Conservation (phyloP, 1,140 invertebrate genomes). For the Ceratitis capitata region DNA sequence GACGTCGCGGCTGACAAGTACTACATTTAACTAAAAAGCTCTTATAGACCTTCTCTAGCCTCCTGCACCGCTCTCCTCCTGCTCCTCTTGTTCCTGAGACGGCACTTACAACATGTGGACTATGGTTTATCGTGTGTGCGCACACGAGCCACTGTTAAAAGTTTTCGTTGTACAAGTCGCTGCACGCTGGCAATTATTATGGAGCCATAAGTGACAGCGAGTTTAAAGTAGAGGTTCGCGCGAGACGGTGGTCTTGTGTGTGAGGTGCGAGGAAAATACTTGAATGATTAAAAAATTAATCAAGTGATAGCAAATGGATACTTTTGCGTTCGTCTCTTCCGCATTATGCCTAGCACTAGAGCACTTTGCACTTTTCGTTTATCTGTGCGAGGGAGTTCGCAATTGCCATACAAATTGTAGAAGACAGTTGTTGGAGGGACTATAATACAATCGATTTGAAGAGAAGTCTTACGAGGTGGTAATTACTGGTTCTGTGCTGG, state of each 20-base stretch:
- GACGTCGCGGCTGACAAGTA: not conserved
- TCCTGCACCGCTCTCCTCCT: not conserved
- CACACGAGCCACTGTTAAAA: not conserved
- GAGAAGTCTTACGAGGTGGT: too few relatives aligned
- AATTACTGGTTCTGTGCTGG: too few relatives aligned
- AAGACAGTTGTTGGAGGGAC: not conserved
- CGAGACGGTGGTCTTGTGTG: too few relatives aligned
- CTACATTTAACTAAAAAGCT: not conserved
- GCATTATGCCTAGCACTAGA: not conserved
- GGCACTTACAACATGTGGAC: not conserved
- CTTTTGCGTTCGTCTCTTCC: not conserved
- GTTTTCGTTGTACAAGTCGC: not conserved
- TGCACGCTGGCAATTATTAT: conserved; percentile 10
- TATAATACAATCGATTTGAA: too few relatives aligned
- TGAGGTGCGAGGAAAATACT: not conserved
- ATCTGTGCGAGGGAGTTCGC: not conserved
- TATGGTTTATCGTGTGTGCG: not conserved
- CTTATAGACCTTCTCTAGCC: not conserved
- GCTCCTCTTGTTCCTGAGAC: not conserved
- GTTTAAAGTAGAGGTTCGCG: not conserved
- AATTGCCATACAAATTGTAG: not conserved
- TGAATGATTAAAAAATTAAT: conserved; percentile 13
- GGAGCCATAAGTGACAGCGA: not conserved
- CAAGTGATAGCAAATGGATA: conserved; percentile 10
- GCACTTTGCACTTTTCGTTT: too few relatives aligned